Evolutionary conservation across 2,113 vertebrate species (phyloP).

Genomic region (Anolis sagrei): DNA sequence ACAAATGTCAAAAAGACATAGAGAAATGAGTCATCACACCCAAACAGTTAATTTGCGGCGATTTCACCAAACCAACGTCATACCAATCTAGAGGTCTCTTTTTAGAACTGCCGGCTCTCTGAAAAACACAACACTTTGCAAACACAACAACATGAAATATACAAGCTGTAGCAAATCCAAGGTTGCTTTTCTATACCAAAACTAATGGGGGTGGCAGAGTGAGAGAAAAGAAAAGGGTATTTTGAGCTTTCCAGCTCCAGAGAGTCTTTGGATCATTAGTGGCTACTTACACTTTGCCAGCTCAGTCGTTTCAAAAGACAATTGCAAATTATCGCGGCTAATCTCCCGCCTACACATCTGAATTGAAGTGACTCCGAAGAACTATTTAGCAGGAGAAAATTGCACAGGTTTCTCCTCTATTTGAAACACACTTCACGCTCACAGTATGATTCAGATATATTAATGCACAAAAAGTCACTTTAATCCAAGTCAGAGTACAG

Average conservation of each 20-base stretch:
- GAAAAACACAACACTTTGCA: not conserved
- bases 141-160: not conserved
- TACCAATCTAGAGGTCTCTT: not conserved
- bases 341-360: not conserved
- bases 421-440: too few relatives aligned
- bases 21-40: not conserved
- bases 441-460: not conserved
- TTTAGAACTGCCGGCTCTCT: constrained; percentile 10
- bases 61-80: not conserved
- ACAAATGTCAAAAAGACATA: not conserved
- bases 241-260: constrained; percentile 16
- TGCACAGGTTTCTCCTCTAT: not conserved
- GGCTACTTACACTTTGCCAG: not conserved
- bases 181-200: constrained; percentile 46
- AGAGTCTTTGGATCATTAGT: constrained; percentile 12
- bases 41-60: not conserved
- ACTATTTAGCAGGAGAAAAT: not conserved
- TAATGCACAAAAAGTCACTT: not conserved
- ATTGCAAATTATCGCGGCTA: not conserved
- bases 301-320: not conserved
- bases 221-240: constrained; percentile 49
- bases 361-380: not conserved
- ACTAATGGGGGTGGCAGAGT: constrained; percentile 56
- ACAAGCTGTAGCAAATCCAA: constrained; percentile 55
- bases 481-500: not conserved